A percentile compares a stretch with the other conserved stretches of the same genome.
These are phyloP conservation scores for Stenotaenia linearis DNA, from an alignment of 2,888 invertebrate species.

Conservation along the genomic window DNA sequence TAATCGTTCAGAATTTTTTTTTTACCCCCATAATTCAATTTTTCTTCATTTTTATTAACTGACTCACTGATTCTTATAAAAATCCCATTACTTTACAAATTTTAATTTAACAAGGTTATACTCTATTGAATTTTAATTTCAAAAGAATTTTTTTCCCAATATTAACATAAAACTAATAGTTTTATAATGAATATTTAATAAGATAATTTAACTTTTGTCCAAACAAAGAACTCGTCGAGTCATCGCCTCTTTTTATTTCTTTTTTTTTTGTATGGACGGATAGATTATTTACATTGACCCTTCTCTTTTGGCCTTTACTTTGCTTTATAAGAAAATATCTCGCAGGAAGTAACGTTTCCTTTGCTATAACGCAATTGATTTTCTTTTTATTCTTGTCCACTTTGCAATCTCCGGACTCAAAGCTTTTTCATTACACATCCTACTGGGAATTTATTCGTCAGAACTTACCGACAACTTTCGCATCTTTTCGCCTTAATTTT, in stretches of 20 bases:
- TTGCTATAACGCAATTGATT: neutral
- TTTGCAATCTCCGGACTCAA: constrained; percentile 10
- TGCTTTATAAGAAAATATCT: neutral
- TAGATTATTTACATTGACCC: constrained; percentile 2
- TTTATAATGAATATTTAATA: too few relatives aligned
- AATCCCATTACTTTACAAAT: neutral
- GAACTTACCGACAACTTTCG: neutral
- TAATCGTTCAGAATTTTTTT: too few relatives aligned
- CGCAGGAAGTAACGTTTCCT: neutral
- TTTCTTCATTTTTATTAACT: neutral
- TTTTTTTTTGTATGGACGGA: neutral
- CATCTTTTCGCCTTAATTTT: neutral
- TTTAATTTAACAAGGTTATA: neutral
- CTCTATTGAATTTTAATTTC: too few relatives aligned
- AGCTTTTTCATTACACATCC: neutral
- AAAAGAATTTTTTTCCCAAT: too few relatives aligned
- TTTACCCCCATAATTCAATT: neutral
- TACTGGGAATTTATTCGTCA: neutral
- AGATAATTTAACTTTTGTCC: too few relatives aligned
- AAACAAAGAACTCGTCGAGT: too few relatives aligned
- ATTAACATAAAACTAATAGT: too few relatives aligned
- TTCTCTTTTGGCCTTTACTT: neutral
- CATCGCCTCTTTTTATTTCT: neutral
- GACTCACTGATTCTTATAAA: neutral
- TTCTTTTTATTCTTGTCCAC: constrained; percentile 4